Evolutionary conservation across 2,888 invertebrate genomes (phyloP), one percentile per base, ranked within the genome.

Genomic region (Tenthredo notha): DNA sequence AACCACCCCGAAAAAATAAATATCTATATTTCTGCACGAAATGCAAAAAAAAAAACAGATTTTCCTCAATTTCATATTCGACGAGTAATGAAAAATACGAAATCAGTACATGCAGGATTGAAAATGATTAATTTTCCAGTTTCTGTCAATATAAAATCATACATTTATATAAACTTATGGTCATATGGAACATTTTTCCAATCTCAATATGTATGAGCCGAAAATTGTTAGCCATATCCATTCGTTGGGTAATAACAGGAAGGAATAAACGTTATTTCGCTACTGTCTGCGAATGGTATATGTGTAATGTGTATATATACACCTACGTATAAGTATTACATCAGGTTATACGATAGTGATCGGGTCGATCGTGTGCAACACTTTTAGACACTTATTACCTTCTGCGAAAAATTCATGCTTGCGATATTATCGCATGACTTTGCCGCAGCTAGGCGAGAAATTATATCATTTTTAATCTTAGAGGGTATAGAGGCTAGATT

Each of bases 221-320:
- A 50, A 77, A 75, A 77, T 33, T 18, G 12, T 29, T 50, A 18
- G 50, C 37, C 37, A 77, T 25, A 25, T 50, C 10, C 33, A 50
- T 50, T 50, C 7, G 50, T 29, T 77, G 18, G 47, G 50, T 0
- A 29, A 12, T 47, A 29, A 50, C 15, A 40, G 18, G 25, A 50
- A 43, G 25, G 50, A 50, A 77, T 77, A 77, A 77, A 77, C 29
- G 47, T 77, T 77, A 77, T 29, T 77, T 77, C 50, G 29, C 25
- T 18, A 50, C 5, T 7, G 37, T 29, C 75, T 29, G 12, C 18
- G 37, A 10, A 37, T 21, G 10, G n/a, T 70, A 4, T 37, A 40
- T 70, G n/a, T 58, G 7, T 58, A 1, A 1, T 54, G 3, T 54
- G 18, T 4, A 2, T 54, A 2, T 18, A 4, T 5, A n/a, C 6